Evolutionary conservation across 2,888 invertebrate species (phyloP).

Genomic region (Hypsopygia costalis): DNA sequence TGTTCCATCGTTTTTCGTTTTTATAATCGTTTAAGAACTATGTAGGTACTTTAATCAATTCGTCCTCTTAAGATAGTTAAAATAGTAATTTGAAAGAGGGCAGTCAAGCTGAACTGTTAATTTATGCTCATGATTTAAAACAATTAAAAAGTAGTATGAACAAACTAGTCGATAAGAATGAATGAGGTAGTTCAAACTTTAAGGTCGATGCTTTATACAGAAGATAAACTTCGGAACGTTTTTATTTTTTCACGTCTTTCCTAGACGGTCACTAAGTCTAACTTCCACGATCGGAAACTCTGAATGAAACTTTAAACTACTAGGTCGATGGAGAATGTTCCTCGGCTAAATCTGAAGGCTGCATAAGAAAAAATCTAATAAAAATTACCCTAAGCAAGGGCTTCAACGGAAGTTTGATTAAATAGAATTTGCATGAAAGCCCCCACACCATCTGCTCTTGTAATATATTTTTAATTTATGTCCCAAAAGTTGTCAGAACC

Average conservation of each 20-base stretch:
- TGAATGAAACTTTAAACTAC: slow-evolving; percentile 5
- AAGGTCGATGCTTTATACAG: background rate
- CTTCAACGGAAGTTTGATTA: slow-evolving; percentile 56
- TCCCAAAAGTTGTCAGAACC: slow-evolving; percentile 57
- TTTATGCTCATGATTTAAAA: too few relatives aligned
- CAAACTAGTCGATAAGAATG: background rate
- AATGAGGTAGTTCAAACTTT: background rate
- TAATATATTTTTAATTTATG: slow-evolving; percentile 76
- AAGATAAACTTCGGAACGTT: background rate
- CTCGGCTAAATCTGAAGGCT: slow-evolving; percentile 11
- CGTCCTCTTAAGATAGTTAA: too few relatives aligned
- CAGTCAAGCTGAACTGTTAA: too few relatives aligned
- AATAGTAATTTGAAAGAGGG: too few relatives aligned
- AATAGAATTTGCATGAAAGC: slow-evolving; percentile 66
- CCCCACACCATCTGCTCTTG: slow-evolving; percentile 57
- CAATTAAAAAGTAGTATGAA: background rate
- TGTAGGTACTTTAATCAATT: too few relatives aligned
- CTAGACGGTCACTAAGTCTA: background rate
- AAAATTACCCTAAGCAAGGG: slow-evolving; percentile 28
- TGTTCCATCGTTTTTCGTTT: too few relatives aligned
- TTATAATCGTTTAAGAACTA: too few relatives aligned
- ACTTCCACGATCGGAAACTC: background rate
- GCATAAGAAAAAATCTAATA: slow-evolving; percentile 46
- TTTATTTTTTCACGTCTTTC: background rate
- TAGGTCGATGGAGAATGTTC: background rate